phyloP scores from a whole-genome alignment of 2,113 vertebrate species.

The Onychostruthus taczanowskii region DNA sequence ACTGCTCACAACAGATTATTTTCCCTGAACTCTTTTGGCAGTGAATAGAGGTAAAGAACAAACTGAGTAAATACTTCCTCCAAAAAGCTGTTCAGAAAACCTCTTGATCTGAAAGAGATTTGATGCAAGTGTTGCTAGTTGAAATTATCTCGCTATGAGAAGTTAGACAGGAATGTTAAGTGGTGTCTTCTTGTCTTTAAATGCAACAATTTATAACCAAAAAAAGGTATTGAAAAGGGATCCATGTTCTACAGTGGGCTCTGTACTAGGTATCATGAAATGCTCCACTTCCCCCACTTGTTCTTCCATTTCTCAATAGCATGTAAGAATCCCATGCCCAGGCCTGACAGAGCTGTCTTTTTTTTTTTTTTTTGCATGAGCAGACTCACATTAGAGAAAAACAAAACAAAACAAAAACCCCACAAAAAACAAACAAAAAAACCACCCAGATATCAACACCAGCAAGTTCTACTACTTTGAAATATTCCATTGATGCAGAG shows the following conservation, averaged over 20 bases:
- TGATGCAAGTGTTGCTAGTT: neutral
- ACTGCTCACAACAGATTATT: neutral
- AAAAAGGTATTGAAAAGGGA: neutral
- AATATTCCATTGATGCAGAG: neutral
- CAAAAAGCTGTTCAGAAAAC: neutral
- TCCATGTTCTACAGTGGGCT: neutral
- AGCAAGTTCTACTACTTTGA: neutral
- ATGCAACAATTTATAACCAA: neutral
- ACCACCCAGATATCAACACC: neutral
- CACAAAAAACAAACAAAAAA: too few species aligned
- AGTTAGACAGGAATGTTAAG: neutral
- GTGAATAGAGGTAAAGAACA: neutral
- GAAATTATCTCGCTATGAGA: neutral
- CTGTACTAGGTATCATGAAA: neutral
- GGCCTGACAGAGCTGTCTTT: neutral
- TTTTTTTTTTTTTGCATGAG: neutral
- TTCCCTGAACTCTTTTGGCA: neutral
- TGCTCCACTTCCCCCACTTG: neutral
- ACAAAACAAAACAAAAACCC: too few species aligned
- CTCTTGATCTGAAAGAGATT: neutral
- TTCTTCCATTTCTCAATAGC: neutral
- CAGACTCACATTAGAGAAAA: neutral
- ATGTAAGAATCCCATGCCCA: neutral
- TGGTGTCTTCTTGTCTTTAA: neutral
- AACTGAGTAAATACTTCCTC: neutral